phyloP scores from a whole-genome alignment of 2,113 vertebrate genomes.

The Paralichthys olivaceus region DNA sequence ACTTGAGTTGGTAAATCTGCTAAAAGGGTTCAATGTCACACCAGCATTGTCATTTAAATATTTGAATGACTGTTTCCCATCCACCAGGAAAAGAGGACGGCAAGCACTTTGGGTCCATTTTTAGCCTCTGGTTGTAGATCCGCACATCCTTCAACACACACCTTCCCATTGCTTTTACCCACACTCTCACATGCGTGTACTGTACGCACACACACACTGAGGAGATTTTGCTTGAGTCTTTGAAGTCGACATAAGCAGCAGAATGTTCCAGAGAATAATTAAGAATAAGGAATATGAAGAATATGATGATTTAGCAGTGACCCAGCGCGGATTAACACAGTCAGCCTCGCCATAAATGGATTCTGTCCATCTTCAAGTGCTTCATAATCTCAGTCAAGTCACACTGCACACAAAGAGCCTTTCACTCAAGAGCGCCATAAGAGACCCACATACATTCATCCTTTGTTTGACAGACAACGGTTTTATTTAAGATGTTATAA shows the following conservation, averaged over 20 bases:
- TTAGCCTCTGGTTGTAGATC: constrained; percentile 51
- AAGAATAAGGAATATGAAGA: not conserved
- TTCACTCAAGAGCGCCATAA: constrained; percentile 18
- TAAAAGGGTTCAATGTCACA: constrained; percentile 73
- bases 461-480: constrained; percentile 1
- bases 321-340: constrained; percentile 5
- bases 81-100: constrained; percentile 40
- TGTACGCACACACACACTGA: constrained; percentile 9
- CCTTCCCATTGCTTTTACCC: not conserved
- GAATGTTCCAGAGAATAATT: constrained; percentile 22
- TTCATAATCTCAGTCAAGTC: constrained; percentile 24
- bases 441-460: constrained; percentile 17
- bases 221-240: constrained; percentile 20
- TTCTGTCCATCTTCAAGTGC: constrained; percentile 18
- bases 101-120: constrained; percentile 70
- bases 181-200: constrained; percentile 23
- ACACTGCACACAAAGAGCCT: constrained; percentile 7
- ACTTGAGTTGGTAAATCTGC: constrained; percentile 61
- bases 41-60: constrained; percentile 74
- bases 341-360: constrained; percentile 1
- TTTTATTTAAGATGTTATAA: constrained; percentile 24
- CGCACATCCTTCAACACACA: constrained; percentile 11
- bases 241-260: constrained; percentile 35
- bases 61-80: constrained; percentile 71
- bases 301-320: constrained; percentile 27